Evolutionary conservation across 2,797 vertebrate genomes (phyloP).

Genomic region (Psittacula derbiana): DNA sequence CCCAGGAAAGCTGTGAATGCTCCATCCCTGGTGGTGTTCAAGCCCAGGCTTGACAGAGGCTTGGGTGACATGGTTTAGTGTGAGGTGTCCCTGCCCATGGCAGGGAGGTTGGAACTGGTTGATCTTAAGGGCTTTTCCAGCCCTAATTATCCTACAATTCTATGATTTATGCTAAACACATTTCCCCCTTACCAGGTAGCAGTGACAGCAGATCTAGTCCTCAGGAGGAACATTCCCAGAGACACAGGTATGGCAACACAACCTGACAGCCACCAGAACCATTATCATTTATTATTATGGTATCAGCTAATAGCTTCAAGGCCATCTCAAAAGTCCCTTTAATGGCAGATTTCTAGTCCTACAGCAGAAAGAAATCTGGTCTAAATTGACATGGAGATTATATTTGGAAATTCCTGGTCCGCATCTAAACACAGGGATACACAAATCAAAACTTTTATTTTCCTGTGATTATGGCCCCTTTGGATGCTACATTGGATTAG

Average conservation of each 20-base stretch:
- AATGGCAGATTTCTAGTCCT: neutral
- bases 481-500: neutral
- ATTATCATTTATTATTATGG: neutral
- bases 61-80: neutral
- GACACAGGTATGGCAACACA: neutral
- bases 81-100: neutral
- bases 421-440: neutral
- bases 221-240: neutral
- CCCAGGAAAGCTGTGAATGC: neutral
- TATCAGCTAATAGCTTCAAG: neutral
- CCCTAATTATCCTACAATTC: neutral
- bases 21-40: neutral
- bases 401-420: neutral
- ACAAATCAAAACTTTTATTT: neutral
- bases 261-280: neutral
- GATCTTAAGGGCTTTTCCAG: neutral
- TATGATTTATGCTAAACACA: neutral
- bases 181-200: neutral
- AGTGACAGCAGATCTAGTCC: neutral
- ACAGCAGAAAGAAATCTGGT: neutral
- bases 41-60: neutral
- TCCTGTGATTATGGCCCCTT: neutral
- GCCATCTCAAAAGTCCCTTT: neutral
- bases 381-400: neutral
- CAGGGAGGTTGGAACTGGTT: neutral